These are phyloP conservation scores for Elachura formosa DNA, from an alignment of 2,113 vertebrate species.

Conservation along the genomic window DNA sequence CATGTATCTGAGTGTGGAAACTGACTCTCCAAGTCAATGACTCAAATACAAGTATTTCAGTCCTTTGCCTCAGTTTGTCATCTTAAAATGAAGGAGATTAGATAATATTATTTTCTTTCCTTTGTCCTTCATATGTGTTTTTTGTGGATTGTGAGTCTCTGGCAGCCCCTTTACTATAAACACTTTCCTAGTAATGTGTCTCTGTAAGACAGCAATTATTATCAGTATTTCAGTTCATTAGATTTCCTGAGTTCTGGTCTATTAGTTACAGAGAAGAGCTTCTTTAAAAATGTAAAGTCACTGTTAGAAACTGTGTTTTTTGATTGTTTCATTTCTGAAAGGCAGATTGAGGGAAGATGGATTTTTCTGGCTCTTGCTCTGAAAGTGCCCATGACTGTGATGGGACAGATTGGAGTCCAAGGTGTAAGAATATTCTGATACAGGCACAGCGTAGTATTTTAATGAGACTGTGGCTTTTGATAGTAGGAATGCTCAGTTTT, in stretches of 20 bases:
- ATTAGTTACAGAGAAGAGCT: background rate
- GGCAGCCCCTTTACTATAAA: background rate
- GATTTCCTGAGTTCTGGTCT: background rate
- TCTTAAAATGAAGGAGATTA: background rate
- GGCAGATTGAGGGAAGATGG: background rate
- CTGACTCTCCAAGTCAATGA: background rate
- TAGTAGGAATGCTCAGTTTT: background rate
- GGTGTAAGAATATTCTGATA: background rate
- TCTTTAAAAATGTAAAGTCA: background rate
- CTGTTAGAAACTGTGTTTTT: background rate
- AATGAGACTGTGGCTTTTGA: background rate
- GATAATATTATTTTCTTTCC: background rate
- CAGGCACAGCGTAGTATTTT: background rate
- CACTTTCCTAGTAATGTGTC: background rate
- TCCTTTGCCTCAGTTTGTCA: background rate
- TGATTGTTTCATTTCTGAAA: background rate
- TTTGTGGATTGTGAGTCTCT: background rate
- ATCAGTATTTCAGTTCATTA: background rate
- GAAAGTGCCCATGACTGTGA: background rate
- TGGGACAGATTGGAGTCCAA: background rate
- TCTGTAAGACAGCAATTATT: background rate
- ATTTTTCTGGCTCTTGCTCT: background rate
- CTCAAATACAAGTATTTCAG: background rate
- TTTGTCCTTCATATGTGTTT: background rate
- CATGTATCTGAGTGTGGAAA: background rate